Evolutionary conservation across 2,888 invertebrate species (phyloP), one percentile per base, ranked within the genome.

Genomic region (Neoitamus cyanurus): DNA sequence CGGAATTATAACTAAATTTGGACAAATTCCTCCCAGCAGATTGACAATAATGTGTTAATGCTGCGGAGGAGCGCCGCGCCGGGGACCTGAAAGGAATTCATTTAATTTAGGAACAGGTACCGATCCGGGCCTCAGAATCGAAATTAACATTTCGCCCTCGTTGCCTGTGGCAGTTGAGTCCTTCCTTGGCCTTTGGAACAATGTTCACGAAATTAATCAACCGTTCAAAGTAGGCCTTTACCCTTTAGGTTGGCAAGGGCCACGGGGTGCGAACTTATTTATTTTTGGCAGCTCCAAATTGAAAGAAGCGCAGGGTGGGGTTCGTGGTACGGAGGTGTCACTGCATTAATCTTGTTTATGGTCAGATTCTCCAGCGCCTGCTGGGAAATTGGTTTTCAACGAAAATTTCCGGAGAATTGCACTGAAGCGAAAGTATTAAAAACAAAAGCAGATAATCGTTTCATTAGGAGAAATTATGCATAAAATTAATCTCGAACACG

Each of bases 1-100:
- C 11, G 31, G 68, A 68, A 34, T 80, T 58, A 80, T 58, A 58
- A 80, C 80, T 80, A 80, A 80, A 80, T 80, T 80, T 80, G 68
- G 58, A 34, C 80, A 80, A 80, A 80, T 80, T 80, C 25, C 80
- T 80, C 58, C 80, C 68, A 80, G 20, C 34, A 42, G 58, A 80
- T 80, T 46, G 80, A 58, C 80, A 80, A 80, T 80, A 80, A 80
- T 80, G 80, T 80, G 80, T 68, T 80, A 80, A 80, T 80, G 34
- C 68, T 77, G 46, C 30, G 25, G 6, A 46, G 13, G 30, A 42
- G 77, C 13, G 2, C 3, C 7, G 37, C 2, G 31, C n/a, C 13
- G 28, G 42, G 20, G 28, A 7, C 34, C 3, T 58, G 80, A 34
- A 34, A 80, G 80, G 80, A 80, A 80, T 80, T 31, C 80, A 68